phyloP scores from a whole-genome alignment of 2,113 vertebrate species.

The Phainopepla nitens region DNA sequence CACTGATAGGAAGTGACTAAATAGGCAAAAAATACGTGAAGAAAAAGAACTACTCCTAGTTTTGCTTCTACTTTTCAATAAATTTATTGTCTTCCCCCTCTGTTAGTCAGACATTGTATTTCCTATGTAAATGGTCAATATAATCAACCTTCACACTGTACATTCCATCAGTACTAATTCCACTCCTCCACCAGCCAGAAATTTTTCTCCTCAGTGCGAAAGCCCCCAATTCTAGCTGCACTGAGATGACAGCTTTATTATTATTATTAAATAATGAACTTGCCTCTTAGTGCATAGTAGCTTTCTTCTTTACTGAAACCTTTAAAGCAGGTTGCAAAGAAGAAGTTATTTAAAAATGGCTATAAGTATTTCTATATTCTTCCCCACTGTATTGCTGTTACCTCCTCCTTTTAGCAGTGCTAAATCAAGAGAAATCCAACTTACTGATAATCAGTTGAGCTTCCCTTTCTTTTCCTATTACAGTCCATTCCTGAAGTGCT shows the following conservation, averaged over 20 bases:
- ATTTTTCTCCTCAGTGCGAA: not conserved
- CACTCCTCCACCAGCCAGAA: not conserved
- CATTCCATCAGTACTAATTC: not conserved
- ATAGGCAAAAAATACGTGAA: not conserved
- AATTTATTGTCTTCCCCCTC: not conserved
- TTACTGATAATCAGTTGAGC: conserved; percentile 96
- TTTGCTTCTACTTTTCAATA: not conserved
- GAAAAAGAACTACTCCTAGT: not conserved
- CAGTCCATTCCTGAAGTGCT: conserved; percentile 88
- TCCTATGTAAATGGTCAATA: not conserved
- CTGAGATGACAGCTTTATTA: not conserved
- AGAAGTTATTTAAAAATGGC: not conserved
- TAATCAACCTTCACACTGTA: not conserved
- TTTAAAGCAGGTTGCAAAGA: not conserved
- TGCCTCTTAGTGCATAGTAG: not conserved
- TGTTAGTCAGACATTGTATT: not conserved
- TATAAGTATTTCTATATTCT: not conserved
- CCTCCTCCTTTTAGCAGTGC: not conserved
- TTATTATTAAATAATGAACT: not conserved
- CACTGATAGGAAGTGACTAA: not conserved
- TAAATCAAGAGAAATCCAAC: conserved; percentile 45
- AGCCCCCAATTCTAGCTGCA: not conserved
- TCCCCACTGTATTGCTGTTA: not conserved
- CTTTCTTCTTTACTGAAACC: not conserved
- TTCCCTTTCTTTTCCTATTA: conserved; percentile 96